phyloP scores from a whole-genome alignment of 2,797 vertebrate species.

The Oceanodroma leucorhoa region DNA sequence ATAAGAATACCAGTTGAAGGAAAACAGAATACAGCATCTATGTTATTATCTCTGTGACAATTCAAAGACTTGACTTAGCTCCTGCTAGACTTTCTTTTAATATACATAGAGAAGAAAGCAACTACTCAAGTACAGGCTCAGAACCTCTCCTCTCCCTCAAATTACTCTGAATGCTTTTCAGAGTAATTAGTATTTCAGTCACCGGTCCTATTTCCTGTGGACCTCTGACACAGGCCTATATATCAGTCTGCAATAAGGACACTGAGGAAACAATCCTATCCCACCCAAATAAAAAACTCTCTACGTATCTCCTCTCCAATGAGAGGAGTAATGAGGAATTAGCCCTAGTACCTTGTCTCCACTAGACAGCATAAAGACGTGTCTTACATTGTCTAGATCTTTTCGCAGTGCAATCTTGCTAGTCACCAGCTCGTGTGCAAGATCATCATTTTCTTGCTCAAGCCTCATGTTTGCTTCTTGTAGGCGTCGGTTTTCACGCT shows the following conservation, averaged over 20 bases:
- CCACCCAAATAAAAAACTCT: background rate
- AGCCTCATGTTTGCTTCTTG: constrained; percentile 98
- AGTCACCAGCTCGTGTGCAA: constrained; percentile 96
- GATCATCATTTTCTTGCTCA: constrained; percentile 97
- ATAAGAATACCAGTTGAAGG: background rate
- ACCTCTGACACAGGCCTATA: background rate
- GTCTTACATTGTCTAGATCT: constrained; percentile 94
- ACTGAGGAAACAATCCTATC: background rate
- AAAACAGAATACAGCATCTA: background rate
- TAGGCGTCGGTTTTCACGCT: constrained; percentile 94
- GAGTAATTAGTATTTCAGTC: background rate
- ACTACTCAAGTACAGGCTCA: background rate
- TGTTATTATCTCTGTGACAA: background rate
- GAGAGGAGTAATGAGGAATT: background rate
- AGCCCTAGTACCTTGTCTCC: background rate
- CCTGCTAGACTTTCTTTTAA: background rate
- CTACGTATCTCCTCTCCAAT: background rate
- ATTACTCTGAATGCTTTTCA: background rate
- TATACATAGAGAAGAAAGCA: background rate
- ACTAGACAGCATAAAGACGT: background rate
- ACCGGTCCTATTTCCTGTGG: background rate
- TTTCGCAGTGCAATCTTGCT: constrained; percentile 98
- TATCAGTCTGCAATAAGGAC: rapidly evolving
- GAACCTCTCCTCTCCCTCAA: background rate
- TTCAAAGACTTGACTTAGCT: background rate